Percentiles rank a stretch among this genome's conserved stretches.
phyloP scores from a whole-genome alignment of 1,140 invertebrate genomes.

The Atta colombica region DNA sequence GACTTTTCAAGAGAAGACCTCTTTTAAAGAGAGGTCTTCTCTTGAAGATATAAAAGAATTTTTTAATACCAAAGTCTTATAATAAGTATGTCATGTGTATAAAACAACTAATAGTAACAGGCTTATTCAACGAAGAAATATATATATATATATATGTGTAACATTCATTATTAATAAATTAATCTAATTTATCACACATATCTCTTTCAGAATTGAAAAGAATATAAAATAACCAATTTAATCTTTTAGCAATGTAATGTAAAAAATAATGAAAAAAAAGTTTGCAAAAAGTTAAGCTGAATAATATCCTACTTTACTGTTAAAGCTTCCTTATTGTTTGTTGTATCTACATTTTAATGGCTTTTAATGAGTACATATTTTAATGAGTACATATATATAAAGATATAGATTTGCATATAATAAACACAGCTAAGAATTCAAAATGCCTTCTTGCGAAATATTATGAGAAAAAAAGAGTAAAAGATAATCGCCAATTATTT shows the following conservation, averaged over 20 bases:
- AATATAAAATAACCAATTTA: neutral
- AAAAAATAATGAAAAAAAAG: neutral
- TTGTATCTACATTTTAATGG: neutral
- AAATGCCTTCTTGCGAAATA: too few relatives aligned
- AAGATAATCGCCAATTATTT: conserved; percentile 10
- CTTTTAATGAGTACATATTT: neutral
- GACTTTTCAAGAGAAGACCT: neutral
- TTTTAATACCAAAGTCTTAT: conserved; percentile 8
- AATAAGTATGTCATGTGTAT: neutral
- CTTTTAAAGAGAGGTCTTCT: neutral
- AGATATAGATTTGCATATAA: neutral
- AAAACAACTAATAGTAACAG: neutral
- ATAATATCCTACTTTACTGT: neutral
- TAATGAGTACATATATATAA: too few relatives aligned
- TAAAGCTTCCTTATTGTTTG: too few relatives aligned
- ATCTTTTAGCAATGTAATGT: neutral
- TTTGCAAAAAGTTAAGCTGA: neutral
- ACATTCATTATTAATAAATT: neutral
- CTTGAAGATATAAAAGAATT: neutral
- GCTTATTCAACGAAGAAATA: neutral
- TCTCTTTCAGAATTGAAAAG: neutral
- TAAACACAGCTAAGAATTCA: neutral
- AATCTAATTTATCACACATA: neutral
- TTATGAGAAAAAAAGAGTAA: neutral
- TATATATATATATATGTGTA: neutral